A percentile compares a stretch with the other conserved stretches of the same genome.
Conservation (phyloP, 2,797 vertebrate genomes). For the Mormyrops boulengeri region DNA sequence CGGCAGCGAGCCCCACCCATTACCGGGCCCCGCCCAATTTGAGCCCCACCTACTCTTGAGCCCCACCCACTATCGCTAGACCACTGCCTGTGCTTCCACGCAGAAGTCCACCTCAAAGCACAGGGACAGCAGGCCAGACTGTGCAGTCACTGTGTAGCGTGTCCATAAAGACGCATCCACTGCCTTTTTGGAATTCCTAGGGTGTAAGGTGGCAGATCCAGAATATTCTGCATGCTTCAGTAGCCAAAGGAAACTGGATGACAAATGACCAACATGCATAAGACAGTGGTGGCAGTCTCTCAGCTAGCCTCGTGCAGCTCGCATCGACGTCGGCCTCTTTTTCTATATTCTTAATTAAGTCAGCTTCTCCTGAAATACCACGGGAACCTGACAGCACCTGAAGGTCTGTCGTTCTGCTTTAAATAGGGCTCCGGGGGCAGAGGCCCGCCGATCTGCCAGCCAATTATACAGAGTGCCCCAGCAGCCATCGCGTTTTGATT, state of each 20-base stretch:
- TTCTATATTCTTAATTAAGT: neutral
- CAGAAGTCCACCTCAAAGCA: neutral
- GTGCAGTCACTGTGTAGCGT: neutral
- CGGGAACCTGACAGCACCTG: neutral
- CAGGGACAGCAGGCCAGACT: neutral
- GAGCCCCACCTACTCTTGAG: neutral
- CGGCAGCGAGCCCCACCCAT: neutral
- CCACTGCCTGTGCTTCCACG: neutral
- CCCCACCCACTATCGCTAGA: no score
- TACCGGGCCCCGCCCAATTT: neutral
- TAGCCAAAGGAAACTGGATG: neutral
- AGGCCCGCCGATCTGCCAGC: neutral
- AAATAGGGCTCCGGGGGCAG: neutral
- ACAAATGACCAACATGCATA: neutral
- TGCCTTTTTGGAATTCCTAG: neutral
- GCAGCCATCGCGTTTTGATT: neutral
- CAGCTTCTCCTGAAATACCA: neutral
- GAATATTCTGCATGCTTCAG: neutral
- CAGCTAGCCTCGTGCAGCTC: neutral
- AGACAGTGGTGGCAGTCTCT: neutral
- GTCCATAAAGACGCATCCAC: neutral
- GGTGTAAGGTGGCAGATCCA: neutral
- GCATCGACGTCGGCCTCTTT: neutral
- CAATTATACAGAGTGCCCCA: neutral
- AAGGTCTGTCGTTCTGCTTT: neutral